phyloP scores from a whole-genome alignment of 2,113 vertebrate genomes.

The Bambusicola thoracicus region DNA sequence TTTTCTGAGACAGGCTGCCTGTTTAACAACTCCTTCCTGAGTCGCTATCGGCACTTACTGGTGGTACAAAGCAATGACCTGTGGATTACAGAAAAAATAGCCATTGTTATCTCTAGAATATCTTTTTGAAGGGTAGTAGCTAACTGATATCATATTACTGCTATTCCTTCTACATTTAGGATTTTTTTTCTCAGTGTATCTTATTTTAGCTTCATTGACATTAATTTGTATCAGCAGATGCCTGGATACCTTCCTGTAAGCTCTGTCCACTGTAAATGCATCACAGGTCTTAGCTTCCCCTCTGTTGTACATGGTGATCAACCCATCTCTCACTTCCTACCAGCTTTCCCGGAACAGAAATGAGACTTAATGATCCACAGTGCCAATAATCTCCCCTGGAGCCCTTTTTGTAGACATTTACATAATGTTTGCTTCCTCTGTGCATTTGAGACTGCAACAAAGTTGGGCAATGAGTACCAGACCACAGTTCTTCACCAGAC shows the following conservation, averaged over 20 bases:
- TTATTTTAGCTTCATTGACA: background rate
- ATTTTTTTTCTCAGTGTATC: background rate
- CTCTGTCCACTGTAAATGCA: background rate
- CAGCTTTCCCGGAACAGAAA: background rate
- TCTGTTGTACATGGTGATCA: background rate
- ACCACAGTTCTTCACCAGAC: rapidly evolving
- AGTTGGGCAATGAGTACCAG: background rate
- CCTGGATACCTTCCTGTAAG: background rate
- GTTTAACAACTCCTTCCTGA: background rate
- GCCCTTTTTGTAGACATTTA: background rate
- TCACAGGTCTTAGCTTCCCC: background rate
- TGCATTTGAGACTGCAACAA: background rate
- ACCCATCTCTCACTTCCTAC: background rate
- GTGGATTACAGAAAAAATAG: background rate
- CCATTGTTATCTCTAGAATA: background rate
- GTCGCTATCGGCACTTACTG: background rate
- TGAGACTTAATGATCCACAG: rapidly evolving
- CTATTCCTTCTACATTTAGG: background rate
- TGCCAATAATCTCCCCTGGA: background rate
- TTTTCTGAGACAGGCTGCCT: slow-evolving; percentile 1
- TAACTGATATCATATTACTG: background rate
- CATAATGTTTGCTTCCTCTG: background rate
- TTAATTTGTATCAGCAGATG: background rate
- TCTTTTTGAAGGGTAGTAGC: background rate
- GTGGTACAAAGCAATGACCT: background rate